Base-by-base conservation (phyloP, 2,888 invertebrate genomes). In the Allolobophora icterica region DNA sequence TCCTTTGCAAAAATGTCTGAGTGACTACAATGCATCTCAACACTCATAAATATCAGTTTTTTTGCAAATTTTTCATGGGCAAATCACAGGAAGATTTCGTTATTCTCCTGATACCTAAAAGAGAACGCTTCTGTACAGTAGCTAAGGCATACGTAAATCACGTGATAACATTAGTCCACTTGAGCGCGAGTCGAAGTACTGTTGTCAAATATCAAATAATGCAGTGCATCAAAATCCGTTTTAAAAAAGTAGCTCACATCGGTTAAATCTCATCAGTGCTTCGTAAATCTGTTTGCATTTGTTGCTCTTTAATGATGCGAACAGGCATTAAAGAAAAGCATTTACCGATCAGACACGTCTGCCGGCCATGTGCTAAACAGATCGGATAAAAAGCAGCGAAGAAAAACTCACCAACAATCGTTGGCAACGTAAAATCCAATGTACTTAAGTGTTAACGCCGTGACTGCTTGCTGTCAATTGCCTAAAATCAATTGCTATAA, bases 281-380 rank as follows among this genome's bases (percentile, higher is more conserved):
- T 71, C 71, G 71, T 71, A n/a, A 5, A 71, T 8, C 8, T 71
- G 30, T 6, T n/a, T n/a, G 13, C 30, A 71, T 11, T n/a, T 30
- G 30, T n/a, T 8, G 71, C 71, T 71, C n/a, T 52, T 71, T 71
- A 30, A 71, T n/a, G 71, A 71, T 71, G 17, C n/a, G n/a, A 71
- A 45, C 1, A n/a, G 30, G n/a, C 71, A 71, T n/a, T 71, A 71
- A 30, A 52, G 52, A 52, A 52, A 52, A n/a, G 71, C 71, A 71
- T n/a, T n/a, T 71, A n/a, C 30, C 71, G n/a, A 30, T 30, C n/a
- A 71, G 71, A 71, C 71, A n/a, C 71, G 71, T 71, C 71, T 71
- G 71, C 71, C 71, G 71, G 71, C 71, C 71, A 71, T 71, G 71
- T 71, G 71, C 71, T 71, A n/a, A 71, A 71, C 71, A 71, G 71